Evolutionary conservation across 2,797 vertebrate species (phyloP).

Genomic region (Bradypodion ventrale): DNA sequence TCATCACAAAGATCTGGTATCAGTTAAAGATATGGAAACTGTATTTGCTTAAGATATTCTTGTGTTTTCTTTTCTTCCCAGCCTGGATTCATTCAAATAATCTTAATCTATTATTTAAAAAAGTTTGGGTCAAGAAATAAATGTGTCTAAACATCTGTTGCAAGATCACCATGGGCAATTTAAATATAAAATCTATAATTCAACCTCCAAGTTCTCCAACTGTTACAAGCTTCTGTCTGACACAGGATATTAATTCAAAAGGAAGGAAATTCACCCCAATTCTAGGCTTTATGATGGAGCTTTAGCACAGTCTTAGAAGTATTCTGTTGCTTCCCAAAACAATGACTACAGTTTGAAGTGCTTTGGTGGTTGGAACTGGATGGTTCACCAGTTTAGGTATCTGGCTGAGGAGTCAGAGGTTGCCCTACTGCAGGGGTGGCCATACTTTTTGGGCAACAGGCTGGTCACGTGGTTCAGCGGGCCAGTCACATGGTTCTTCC

Average conservation of each 20-base stretch:
- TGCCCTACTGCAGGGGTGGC: too few relatives aligned
- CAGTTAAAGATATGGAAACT: constrained; percentile 2
- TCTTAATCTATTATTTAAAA: not conserved
- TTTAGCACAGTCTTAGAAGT: not conserved
- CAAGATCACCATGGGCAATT: not conserved
- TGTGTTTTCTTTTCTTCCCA: not conserved
- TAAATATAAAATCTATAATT: not conserved
- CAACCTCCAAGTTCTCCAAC: not conserved
- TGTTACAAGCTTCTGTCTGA: not conserved
- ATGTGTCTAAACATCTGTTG: not conserved
- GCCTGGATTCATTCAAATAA: not conserved
- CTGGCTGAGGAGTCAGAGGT: too few relatives aligned
- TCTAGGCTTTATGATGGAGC: not conserved
- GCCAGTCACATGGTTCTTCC: too few relatives aligned
- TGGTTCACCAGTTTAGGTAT: too few relatives aligned
- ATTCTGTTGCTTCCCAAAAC: not conserved
- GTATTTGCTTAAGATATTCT: not conserved
- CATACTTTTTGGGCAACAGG: too few relatives aligned
- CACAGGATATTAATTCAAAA: not conserved
- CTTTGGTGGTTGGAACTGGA: not conserved
- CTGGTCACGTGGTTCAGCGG: too few relatives aligned
- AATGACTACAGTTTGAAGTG: not conserved
- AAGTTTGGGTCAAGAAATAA: not conserved
- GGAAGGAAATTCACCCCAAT: not conserved
- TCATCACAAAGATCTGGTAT: not conserved